Conservation (phyloP, 1,140 invertebrate species). For the Cherax destructor region DNA sequence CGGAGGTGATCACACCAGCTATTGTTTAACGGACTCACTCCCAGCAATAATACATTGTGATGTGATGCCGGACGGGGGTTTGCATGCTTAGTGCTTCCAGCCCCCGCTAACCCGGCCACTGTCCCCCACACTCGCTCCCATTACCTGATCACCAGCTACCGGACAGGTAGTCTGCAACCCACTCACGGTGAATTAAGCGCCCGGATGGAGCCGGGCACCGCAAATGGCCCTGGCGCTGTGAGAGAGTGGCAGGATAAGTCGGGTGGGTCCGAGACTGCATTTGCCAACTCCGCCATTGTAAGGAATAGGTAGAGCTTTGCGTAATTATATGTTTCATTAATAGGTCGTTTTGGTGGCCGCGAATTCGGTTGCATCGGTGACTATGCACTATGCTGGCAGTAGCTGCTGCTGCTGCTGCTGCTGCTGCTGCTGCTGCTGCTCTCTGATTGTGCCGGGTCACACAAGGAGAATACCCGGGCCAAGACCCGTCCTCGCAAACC, state of each 20-base stretch:
- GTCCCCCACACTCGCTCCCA: neutral
- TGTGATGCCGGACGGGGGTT: slow-evolving; percentile 45
- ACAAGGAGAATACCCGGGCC: too few relatives aligned
- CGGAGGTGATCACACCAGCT: slow-evolving; percentile 63
- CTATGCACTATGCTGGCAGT: neutral
- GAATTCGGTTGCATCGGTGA: slow-evolving; percentile 12
- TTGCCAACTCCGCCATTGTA: slow-evolving; percentile 29
- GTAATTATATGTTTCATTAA: slow-evolving; percentile 68
- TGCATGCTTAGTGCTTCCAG: slow-evolving; percentile 23
- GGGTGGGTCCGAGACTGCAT: neutral
- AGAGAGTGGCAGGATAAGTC: neutral
- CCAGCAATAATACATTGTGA: slow-evolving; percentile 66
- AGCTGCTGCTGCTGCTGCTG: too few relatives aligned
- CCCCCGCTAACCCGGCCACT: slow-evolving; percentile 22
- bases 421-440: too few relatives aligned
- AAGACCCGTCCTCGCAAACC: too few relatives aligned
- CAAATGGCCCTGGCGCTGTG: neutral
- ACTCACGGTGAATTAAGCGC: neutral
- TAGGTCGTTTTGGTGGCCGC: slow-evolving; percentile 48
- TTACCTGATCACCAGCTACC: slow-evolving; percentile 34
- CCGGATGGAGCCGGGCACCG: neutral
- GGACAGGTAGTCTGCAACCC: neutral
- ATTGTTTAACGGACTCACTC: slow-evolving; percentile 70
- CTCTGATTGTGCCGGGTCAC: too few relatives aligned
- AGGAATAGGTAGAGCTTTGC: slow-evolving; percentile 44